phyloP scores from a whole-genome alignment of 2,888 invertebrate genomes.

The Dendrolimus houi region DNA sequence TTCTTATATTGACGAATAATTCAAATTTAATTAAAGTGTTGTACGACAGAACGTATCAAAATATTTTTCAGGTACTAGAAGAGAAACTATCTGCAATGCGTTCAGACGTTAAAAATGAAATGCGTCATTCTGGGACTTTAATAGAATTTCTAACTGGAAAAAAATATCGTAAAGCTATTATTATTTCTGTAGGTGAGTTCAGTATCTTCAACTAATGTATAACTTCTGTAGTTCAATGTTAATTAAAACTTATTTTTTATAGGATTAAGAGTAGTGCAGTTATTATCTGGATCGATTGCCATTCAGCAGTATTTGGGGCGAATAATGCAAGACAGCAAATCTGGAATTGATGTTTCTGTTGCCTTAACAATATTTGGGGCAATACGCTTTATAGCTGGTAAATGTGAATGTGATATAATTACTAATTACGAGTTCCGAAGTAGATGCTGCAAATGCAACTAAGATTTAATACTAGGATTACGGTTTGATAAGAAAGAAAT shows the following conservation, averaged over 20 bases:
- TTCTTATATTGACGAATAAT: too few relatives aligned
- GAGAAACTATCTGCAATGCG: slow-evolving; percentile 32
- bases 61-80: slow-evolving; percentile 30
- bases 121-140: slow-evolving; percentile 48
- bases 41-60: background rate
- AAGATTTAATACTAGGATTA: background rate
- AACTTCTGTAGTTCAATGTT: too few relatives aligned
- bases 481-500: background rate
- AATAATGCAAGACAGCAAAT: slow-evolving; percentile 40
- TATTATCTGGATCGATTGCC: slow-evolving; percentile 36
- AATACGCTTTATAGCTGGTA: slow-evolving; percentile 38
- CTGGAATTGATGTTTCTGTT: slow-evolving; percentile 24
- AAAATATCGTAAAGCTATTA: slow-evolving; percentile 56
- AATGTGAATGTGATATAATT: slow-evolving; percentile 13
- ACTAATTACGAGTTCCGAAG: background rate
- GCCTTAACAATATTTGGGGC: slow-evolving; percentile 40
- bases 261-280: slow-evolving; percentile 41
- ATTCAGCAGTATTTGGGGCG: slow-evolving; percentile 43
- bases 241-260: slow-evolving; percentile 8
- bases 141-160: slow-evolving; percentile 58
- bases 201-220: background rate
- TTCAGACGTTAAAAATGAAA: slow-evolving; percentile 55
- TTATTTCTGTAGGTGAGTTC: slow-evolving; percentile 40
- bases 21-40: too few relatives aligned
- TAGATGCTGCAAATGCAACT: too few relatives aligned